Percentiles rank a stretch among this genome's conserved stretches.
These are phyloP conservation scores for Diacarnus erythraeanus DNA, from an alignment of 37 sponge, comb jelly and placozoan genomes.

Conservation along the genomic window DNA sequence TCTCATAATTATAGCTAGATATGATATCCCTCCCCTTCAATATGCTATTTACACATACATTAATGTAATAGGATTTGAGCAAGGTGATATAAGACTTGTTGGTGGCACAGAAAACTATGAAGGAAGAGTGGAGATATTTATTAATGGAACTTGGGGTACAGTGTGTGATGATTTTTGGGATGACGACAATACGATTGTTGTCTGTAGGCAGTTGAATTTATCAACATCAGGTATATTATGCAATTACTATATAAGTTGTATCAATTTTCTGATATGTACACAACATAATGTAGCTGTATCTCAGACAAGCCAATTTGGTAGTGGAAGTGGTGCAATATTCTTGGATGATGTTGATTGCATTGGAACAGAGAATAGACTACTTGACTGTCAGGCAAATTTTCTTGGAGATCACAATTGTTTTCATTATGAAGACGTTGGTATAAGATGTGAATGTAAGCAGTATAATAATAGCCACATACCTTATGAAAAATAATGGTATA, in stretches of 20 bases:
- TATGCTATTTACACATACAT: too few species aligned
- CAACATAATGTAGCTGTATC: too few species aligned
- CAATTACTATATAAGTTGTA: too few species aligned
- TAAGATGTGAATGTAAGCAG: background rate
- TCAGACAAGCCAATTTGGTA: too few species aligned
- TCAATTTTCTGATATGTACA: too few species aligned
- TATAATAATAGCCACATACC: too few species aligned
- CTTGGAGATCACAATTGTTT: constrained; percentile 25
- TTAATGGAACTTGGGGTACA: background rate
- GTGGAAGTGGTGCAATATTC: constrained; percentile 36
- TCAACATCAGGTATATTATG: constrained; percentile 1
- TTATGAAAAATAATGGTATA: too few species aligned
- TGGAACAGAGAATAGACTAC: constrained; percentile 43
- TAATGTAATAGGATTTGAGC: background rate
- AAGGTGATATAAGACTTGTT: background rate
- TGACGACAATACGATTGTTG: background rate
- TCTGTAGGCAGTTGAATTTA: background rate
- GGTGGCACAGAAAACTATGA: background rate
- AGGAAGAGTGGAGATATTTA: background rate
- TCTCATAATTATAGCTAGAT: too few species aligned
- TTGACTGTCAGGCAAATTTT: constrained; percentile 27
- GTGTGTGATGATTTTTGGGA: background rate
- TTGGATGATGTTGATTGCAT: constrained; percentile 51
- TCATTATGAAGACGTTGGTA: constrained; percentile 22
- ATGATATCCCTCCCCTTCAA: too few species aligned